Evolutionary conservation across 2,888 invertebrate species (phyloP).

Genomic region (Tenthredo amoena): DNA sequence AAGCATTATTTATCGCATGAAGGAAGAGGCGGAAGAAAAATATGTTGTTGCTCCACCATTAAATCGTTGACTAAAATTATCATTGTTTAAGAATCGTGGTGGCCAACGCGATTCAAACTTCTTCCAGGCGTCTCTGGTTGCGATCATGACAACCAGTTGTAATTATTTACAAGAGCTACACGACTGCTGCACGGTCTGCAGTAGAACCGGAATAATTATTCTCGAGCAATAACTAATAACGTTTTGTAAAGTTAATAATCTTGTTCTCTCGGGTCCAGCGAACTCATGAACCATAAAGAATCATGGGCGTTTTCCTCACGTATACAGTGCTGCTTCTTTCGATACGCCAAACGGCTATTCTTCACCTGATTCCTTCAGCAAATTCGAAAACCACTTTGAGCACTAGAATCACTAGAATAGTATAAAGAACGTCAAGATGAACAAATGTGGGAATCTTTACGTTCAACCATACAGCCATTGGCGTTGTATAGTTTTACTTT

Average conservation of each 20-base stretch:
- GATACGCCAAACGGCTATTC: background rate
- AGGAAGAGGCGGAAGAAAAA: background rate
- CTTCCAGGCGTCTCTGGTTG: background rate
- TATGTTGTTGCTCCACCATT: background rate
- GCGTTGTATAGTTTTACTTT: conserved; percentile 40
- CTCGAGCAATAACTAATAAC: conserved; percentile 34
- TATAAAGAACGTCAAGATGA: background rate
- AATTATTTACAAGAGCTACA: conserved; percentile 23
- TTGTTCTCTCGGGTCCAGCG: background rate
- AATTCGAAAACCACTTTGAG: background rate
- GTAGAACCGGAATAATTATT: conserved; percentile 44
- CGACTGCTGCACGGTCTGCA: background rate
- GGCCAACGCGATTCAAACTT: background rate
- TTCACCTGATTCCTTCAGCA: background rate
- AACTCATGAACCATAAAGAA: conserved; percentile 6
- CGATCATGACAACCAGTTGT: conserved; percentile 26
- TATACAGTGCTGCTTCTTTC: conserved; percentile 3
- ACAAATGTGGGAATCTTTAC: background rate
- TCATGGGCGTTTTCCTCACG: conserved; percentile 1
- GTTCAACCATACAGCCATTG: background rate
- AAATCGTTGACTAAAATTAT: background rate
- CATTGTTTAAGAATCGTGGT: background rate
- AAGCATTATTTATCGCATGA: background rate
- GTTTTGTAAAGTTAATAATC: conserved; percentile 26
- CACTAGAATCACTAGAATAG: background rate